Percentiles rank a stretch among this genome's conserved stretches.
Evolutionary conservation across 2,888 invertebrate species (phyloP).

Genomic region (Nemurella pictetii): DNA sequence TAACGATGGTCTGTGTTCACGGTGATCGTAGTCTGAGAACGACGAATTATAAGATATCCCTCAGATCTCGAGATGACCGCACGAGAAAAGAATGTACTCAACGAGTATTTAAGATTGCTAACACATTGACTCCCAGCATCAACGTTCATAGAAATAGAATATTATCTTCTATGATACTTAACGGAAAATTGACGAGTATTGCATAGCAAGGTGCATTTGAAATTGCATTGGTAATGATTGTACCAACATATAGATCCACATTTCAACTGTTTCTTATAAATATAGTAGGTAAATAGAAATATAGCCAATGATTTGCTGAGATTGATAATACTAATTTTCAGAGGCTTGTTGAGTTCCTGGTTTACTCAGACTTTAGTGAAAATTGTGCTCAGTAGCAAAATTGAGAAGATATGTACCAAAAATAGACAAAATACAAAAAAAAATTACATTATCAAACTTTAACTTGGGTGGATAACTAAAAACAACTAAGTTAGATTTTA

Average conservation of each 20-base stretch:
- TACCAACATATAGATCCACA: background rate
- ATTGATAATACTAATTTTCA: background rate
- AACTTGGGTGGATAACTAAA: background rate
- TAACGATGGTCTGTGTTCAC: background rate
- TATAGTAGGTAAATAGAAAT: background rate
- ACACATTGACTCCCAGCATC: constrained; percentile 4
- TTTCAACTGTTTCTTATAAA: background rate
- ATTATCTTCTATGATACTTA: background rate
- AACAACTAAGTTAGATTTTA: background rate
- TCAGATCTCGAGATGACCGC: background rate
- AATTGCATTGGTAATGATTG: background rate
- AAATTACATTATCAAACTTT: background rate
- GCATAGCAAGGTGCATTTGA: background rate
- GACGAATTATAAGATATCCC: background rate
- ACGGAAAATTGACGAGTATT: constrained; percentile 9
- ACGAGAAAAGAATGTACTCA: background rate
- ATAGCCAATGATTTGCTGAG: background rate
- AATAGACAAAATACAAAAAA: background rate
- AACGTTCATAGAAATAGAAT: constrained; percentile 1
- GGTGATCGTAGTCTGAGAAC: background rate
- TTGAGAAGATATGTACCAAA: background rate
- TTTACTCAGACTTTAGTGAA: background rate
- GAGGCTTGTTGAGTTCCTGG: background rate
- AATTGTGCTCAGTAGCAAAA: background rate
- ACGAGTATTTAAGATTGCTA: constrained; percentile 2